Base-by-base conservation (phyloP, 2,888 invertebrate genomes). In the Kuschelorhynchus macadamiae region DNA sequence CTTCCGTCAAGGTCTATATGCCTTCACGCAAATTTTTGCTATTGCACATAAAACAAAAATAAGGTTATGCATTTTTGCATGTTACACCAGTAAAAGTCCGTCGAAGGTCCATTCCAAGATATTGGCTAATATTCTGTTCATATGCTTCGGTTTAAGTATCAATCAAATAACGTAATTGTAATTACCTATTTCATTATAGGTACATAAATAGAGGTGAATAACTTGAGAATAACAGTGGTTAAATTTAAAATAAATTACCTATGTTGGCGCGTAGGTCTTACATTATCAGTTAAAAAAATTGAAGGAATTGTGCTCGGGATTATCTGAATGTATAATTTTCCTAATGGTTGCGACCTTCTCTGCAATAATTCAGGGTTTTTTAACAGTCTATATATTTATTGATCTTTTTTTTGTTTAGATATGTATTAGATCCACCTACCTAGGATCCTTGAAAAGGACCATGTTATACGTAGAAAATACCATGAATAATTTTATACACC, bases 311-410 rank as follows among this genome's bases (percentile, higher is more conserved):
- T 36, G 39, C 60, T 55, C 17, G 41, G 55, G 55, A 55, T 55
- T 55, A 61, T 30, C 42, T 64, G 57, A 50, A 9, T 39, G 44
- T 66, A 53, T 66, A 66, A 66, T 66, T 66, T 66, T 46, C 59
- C 44, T 67, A 67, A 67, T 67, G 55, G 61, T 41, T 60, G 46
- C 67, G 67, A 61, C 67, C 67, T 67, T 61, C 67, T 55, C 49
- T 67, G 20, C 39, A n/a, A 39, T 47, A 56, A 41, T 47, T 53
- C 53, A 36, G 39, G 46, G 36, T 53, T 63, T 53, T 32, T 53
- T 63, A 63, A 63, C 55, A 42, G 44, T 30, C 55, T 50, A 33
- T 50, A 33, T 52, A 42, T 53, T 25, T 36, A 49, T 25, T 36
- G 39, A 16, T 21, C 16, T 49, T 5, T 63, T 30, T 25, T 21